Conservation (phyloP, 2,113 vertebrate genomes). For the Stegostoma tigrinum region DNA sequence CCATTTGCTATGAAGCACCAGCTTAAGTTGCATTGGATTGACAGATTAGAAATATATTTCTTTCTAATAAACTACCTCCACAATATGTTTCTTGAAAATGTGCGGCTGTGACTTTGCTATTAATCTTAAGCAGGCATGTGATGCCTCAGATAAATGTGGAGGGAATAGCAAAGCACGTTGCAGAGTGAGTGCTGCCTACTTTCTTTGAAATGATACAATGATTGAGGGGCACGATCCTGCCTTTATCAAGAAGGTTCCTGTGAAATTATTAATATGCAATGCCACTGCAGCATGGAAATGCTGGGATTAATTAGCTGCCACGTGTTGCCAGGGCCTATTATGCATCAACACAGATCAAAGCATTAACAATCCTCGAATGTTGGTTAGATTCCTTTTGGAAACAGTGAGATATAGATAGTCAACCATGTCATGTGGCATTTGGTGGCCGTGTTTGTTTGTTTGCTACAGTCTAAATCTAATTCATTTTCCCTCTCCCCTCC, state of each 20-base stretch:
- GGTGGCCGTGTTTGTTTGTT: background rate
- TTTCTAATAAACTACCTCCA: background rate
- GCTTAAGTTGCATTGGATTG: background rate
- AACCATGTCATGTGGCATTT: background rate
- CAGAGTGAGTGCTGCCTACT: background rate
- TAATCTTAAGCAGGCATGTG: background rate
- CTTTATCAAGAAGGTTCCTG: background rate
- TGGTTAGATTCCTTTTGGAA: background rate
- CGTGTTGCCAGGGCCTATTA: background rate
- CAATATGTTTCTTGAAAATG: background rate
- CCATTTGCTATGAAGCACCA: background rate
- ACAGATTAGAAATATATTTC: background rate
- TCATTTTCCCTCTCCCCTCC: background rate
- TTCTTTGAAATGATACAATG: background rate
- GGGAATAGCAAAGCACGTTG: background rate
- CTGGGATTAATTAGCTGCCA: background rate
- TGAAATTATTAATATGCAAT: background rate
- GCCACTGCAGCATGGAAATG: background rate
- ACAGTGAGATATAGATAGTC: background rate
- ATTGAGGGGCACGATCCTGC: background rate
- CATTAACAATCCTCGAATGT: background rate
- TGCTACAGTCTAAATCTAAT: background rate
- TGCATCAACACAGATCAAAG: background rate
- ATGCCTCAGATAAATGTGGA: background rate
- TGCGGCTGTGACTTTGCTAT: background rate